Evolutionary conservation across 2,888 invertebrate genomes (phyloP).

Genomic region (Amphipoea oculea): DNA sequence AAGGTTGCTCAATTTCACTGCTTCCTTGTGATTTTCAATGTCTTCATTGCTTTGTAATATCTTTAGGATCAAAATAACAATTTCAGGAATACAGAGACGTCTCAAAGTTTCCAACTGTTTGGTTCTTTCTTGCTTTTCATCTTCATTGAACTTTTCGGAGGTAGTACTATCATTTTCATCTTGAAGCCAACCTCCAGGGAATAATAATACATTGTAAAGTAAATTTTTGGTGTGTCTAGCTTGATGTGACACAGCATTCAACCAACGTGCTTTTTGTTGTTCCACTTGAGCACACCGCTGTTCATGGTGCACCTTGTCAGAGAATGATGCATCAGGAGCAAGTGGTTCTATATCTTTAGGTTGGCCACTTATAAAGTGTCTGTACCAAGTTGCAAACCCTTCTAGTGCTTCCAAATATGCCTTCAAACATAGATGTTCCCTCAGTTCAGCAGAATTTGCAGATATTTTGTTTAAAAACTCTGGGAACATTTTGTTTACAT

Average conservation of each 20-base stretch:
- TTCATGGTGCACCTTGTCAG: slow-evolving; percentile 97
- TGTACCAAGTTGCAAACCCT: slow-evolving; percentile 97
- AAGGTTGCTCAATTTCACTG: slow-evolving; percentile 93
- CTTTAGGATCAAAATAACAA: slow-evolving; percentile 94
- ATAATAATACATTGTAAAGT: slow-evolving; percentile 96
- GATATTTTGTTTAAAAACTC: slow-evolving; percentile 82
- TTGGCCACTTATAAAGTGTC: slow-evolving; percentile 94
- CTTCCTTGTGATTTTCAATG: slow-evolving; percentile 93
- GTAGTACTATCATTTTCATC: slow-evolving; percentile 91
- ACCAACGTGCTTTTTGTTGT: slow-evolving; percentile 95
- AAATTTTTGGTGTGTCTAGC: slow-evolving; percentile 94
- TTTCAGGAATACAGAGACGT: slow-evolving; percentile 95
- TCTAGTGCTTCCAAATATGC: slow-evolving; percentile 97
- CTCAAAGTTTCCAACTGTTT: slow-evolving; percentile 94
- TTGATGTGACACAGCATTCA: slow-evolving; percentile 92
- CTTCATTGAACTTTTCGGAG: slow-evolving; percentile 84
- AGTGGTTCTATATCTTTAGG: slow-evolving; percentile 93
- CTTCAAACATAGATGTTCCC: slow-evolving; percentile 97
- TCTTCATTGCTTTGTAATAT: slow-evolving; percentile 94
- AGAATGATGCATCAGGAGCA: slow-evolving; percentile 92
- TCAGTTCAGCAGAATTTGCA: slow-evolving; percentile 87
- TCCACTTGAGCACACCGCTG: slow-evolving; percentile 95
- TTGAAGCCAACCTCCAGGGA: slow-evolving; percentile 97
- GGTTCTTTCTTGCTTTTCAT: slow-evolving; percentile 89
- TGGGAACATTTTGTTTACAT: slow-evolving; percentile 82